A percentile compares a stretch with the other conserved stretches of the same genome.
phyloP scores from a whole-genome alignment of 1,140 invertebrate genomes.

The Subanguina moxae region DNA sequence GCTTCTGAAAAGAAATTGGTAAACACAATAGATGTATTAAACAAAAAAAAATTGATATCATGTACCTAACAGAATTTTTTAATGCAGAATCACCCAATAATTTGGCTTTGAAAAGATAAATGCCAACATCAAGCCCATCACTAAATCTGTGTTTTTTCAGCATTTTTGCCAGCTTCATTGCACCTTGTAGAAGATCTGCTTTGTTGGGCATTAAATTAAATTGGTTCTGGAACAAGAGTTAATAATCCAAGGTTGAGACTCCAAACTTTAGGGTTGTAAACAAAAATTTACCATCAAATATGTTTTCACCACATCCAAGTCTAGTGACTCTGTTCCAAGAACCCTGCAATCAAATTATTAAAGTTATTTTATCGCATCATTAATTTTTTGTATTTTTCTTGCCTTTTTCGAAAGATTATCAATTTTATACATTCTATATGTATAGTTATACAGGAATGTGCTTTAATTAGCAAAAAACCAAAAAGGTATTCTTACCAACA shows the following conservation, averaged over 20 bases:
- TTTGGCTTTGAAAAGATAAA: constrained; percentile 7
- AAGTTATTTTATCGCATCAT: neutral
- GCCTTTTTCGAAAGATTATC: too few relatives aligned
- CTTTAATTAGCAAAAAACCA: too few relatives aligned
- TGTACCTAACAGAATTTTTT: constrained; percentile 1
- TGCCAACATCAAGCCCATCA: neutral
- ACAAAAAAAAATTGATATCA: neutral
- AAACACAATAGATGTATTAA: neutral
- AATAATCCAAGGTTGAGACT: neutral
- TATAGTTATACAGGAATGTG: too few relatives aligned
- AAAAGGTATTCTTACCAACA: too few relatives aligned
- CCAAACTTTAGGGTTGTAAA: neutral
- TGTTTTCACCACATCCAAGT: neutral
- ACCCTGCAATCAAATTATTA: constrained; percentile 1
- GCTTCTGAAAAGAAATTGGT: neutral
- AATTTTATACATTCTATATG: too few relatives aligned
- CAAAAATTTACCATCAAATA: constrained; percentile 1
- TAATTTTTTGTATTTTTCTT: too few relatives aligned
- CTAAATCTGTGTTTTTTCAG: neutral
- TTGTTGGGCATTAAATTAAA: constrained; percentile 7
- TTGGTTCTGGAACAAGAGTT: constrained; percentile 3
- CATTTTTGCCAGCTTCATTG: constrained; percentile 5
- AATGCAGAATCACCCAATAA: neutral
- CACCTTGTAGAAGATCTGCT: neutral
- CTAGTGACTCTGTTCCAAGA: constrained; percentile 3